Conservation (phyloP, 2,888 invertebrate genomes). For the Frankliniella intonsa region DNA sequence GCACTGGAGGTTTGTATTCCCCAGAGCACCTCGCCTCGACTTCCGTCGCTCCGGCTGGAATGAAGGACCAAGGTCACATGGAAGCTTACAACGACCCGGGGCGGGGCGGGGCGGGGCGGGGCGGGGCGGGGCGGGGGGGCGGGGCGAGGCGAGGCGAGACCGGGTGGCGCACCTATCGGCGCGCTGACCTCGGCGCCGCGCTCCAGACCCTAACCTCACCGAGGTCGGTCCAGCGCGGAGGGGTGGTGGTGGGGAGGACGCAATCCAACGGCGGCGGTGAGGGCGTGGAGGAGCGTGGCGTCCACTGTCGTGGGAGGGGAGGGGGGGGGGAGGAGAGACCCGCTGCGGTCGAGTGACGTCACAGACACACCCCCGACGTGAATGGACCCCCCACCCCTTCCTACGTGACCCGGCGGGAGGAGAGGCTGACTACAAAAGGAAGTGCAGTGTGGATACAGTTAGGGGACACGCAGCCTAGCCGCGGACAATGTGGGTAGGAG, state of each 20-base stretch:
- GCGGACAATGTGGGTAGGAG: no score
- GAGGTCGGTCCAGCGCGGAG: neutral
- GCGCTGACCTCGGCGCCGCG: neutral
- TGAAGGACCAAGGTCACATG: no score
- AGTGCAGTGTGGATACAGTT: constrained; percentile 8
- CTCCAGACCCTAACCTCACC: neutral
- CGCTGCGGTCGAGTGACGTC: constrained; percentile 14
- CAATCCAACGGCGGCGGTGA: neutral
- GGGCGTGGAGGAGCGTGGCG: neutral
- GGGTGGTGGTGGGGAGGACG: neutral
- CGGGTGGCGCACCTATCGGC: neutral
- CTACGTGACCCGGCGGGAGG: neutral
- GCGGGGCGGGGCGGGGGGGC: no score
- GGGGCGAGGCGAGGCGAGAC: neutral
- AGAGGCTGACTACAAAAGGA: neutral
- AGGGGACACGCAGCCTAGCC: neutral
- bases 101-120: no score
- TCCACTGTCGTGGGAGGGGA: neutral
- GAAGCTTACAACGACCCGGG: no score
- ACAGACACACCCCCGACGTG: constrained; percentile 9
- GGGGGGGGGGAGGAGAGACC: neutral
- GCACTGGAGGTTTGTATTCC: no score
- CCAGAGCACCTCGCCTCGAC: no score
- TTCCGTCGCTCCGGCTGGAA: no score
- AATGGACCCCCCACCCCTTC: neutral